Percentiles rank a stretch among this genome's conserved stretches.
Conservation (phyloP, 2,797 vertebrate genomes). For the Psittacula derbiana region DNA sequence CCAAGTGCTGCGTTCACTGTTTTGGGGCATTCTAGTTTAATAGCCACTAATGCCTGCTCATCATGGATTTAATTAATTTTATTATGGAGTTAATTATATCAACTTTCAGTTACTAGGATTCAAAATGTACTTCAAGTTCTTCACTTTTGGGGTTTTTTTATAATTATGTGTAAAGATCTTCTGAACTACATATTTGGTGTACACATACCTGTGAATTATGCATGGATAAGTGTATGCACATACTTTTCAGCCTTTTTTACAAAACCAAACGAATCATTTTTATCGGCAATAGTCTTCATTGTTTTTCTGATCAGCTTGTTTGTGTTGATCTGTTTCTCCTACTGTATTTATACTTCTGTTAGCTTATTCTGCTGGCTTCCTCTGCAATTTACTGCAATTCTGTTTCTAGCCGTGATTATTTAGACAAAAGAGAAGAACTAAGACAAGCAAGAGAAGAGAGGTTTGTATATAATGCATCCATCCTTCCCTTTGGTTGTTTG, state of each 20-base stretch:
- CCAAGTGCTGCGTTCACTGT: not conserved
- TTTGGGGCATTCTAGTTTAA: not conserved
- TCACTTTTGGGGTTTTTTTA: not conserved
- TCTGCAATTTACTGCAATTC: constrained; percentile 52
- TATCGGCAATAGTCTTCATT: not conserved
- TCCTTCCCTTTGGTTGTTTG: constrained; percentile 4
- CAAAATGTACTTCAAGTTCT: not conserved
- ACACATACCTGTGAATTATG: not conserved
- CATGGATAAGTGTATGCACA: not conserved
- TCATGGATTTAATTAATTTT: not conserved
- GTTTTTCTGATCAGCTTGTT: not conserved
- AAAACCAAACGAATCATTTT: not conserved
- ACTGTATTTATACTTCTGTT: not conserved
- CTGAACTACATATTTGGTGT: accelerated
- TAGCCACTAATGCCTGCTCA: not conserved
- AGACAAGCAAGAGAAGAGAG: constrained; percentile 93
- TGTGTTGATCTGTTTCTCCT: not conserved
- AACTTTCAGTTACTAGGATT: not conserved
- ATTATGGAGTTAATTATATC: not conserved
- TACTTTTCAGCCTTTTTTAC: not conserved
- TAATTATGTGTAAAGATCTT: not conserved
- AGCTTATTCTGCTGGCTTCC: constrained; percentile 46
- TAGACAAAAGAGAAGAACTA: constrained; percentile 90
- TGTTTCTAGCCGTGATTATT: constrained; percentile 86
- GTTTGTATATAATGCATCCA: constrained; percentile 75